phyloP scores from a whole-genome alignment of 2,113 vertebrate species.

The Odontesthes bonariensis region DNA sequence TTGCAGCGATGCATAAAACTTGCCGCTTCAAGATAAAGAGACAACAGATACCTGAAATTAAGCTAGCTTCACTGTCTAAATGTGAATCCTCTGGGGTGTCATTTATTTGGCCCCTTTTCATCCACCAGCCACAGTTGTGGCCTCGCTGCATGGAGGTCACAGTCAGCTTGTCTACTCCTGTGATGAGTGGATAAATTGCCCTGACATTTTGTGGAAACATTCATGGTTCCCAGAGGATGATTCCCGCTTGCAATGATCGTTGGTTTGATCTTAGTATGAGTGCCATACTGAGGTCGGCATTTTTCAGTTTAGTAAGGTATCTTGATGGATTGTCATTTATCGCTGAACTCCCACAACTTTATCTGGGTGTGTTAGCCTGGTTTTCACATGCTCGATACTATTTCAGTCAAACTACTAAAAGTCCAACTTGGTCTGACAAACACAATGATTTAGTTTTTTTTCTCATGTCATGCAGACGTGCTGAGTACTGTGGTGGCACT shows the following conservation, averaged over 20 bases:
- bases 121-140: not conserved
- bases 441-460: too few species aligned
- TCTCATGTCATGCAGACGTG: too few species aligned
- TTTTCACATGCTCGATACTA: too few species aligned
- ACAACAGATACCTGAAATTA: constrained; percentile 43
- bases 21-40: constrained; percentile 50
- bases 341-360: too few species aligned
- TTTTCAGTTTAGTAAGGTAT: too few species aligned
- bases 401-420: too few species aligned
- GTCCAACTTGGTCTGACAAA: too few species aligned
- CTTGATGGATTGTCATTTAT: too few species aligned
- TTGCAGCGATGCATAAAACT: constrained; percentile 49
- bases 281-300: too few species aligned
- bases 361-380: too few species aligned
- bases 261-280: too few species aligned
- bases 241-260: not conserved
- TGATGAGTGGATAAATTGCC: not conserved
- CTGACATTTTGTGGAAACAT: constrained; percentile 8
- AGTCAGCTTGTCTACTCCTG: not conserved
- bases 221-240: constrained; percentile 1
- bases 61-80: constrained; percentile 41
- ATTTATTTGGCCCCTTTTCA: constrained; percentile 23
- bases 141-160: not conserved
- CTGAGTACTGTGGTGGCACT: too few species aligned
- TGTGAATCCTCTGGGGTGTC: constrained; percentile 38